Conservation (phyloP, 1,140 invertebrate genomes). For the Pentalonia nigronervosa region DNA sequence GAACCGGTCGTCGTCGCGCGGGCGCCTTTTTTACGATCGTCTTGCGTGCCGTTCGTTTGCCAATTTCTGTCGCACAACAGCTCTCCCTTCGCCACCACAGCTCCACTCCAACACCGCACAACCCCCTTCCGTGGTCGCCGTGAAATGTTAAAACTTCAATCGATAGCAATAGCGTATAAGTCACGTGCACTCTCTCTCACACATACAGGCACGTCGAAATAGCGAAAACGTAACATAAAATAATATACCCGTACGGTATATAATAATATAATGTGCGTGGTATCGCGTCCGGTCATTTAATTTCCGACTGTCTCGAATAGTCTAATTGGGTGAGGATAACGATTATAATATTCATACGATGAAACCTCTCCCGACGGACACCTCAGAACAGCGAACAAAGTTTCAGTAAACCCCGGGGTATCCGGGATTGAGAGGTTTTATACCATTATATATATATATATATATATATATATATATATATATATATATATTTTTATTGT, state of each 20-base stretch:
- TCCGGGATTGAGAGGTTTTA: too few relatives aligned
- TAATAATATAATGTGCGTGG: background rate
- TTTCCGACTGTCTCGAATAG: background rate
- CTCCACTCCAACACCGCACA: too few relatives aligned
- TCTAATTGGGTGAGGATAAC: background rate
- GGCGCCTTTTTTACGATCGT: conserved; percentile 48
- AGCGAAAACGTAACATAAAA: background rate
- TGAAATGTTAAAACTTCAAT: conserved; percentile 31
- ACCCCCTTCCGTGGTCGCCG: background rate
- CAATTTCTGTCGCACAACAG: background rate
- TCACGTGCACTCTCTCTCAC: background rate
- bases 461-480: background rate
- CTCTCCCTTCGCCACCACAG: background rate
- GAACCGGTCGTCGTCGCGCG: conserved; percentile 24
- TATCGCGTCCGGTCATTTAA: background rate
- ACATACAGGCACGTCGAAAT: background rate
- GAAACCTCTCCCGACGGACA: too few relatives aligned
- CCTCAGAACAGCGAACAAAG: too few relatives aligned
- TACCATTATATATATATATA: too few relatives aligned
- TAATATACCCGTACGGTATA: background rate
- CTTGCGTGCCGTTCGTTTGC: conserved; percentile 18
- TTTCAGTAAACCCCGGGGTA: too few relatives aligned
- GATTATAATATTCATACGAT: background rate
- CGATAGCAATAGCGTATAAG: background rate
- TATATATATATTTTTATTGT: background rate